Evolutionary conservation across 2,113 vertebrate genomes (phyloP).

Genomic region (Spilogale gracilis): DNA sequence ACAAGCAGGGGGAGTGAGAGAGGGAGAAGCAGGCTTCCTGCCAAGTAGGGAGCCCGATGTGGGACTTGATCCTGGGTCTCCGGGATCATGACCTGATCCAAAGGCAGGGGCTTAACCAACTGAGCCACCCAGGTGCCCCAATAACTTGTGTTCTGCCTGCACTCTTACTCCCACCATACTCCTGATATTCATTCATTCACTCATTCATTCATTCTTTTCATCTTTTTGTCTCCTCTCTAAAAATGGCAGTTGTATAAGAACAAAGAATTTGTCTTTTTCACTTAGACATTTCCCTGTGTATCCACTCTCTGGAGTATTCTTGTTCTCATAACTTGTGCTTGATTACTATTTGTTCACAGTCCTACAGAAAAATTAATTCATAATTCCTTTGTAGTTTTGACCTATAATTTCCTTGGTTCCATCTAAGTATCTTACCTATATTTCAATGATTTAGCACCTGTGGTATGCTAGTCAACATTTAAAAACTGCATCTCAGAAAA

Average conservation of each 20-base stretch:
- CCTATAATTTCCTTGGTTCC: background rate
- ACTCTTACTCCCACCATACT: fast-evolving
- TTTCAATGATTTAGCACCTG: background rate
- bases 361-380: background rate
- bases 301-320: background rate
- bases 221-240: background rate
- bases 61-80: no score
- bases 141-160: background rate
- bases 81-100: no score
- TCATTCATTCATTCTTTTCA: background rate
- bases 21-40: no score
- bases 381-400: background rate
- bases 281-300: background rate
- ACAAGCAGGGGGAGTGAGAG: no score
- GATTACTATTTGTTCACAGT: background rate
- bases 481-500: background rate
- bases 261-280: background rate
- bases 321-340: background rate
- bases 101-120: no score
- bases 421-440: background rate
- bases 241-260: background rate
- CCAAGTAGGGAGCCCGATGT: no score
- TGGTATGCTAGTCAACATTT: background rate
- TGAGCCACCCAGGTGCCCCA: no score
- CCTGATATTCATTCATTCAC: background rate